Evolutionary conservation across 2,113 vertebrate genomes (phyloP), one percentile per base, ranked within the genome.

Genomic region (Furnarius figulus): DNA sequence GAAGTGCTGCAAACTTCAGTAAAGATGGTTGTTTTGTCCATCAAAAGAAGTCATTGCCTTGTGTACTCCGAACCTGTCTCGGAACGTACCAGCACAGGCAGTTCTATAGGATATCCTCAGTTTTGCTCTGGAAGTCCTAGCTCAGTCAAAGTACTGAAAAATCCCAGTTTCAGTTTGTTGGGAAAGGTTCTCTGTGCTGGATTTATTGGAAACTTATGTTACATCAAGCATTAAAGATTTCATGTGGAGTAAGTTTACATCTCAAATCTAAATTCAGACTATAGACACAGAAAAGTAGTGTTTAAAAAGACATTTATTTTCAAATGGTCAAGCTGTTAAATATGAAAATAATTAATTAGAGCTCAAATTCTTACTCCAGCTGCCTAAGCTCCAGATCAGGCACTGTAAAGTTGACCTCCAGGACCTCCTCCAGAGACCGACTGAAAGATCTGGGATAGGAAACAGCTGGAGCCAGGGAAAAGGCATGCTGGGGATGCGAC

Each of bases 41-140:
- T 76, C 85, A 66, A 71, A 78, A 91, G 14, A 55, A 63, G 15
- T 30, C 35, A 46, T 40, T 72, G 65, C 24, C 63, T 90, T 96
- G 95, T 92, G 75, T 81, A 61, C 56, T 90, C 56, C 66, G 33
- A 2, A 4, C 35, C 33, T 0, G 2, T 93, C 71, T 91, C 58
- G 55, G 78, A 75, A 62, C 35, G 87, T 85, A 62, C 62, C 49
- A 95, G 85, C n/a, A 90, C 85, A 89, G 44, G 33, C 25, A 63
- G 49, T 81, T 95, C 75, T 86, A 46, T 81, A 75, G 91, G 56
- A 93, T 66, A 90, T 79, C 79, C 68, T 96, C 21, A 88, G 13
- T 80, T 85, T 85, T 63, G 9, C 65, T 77, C 23, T 35, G 47
- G 13, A 87, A 61, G 25, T 50, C 31, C 24, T 35, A 55, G 59